Evolutionary conservation across 2,797 vertebrate genomes (phyloP).

Genomic region (Macropus fuliginosus): DNA sequence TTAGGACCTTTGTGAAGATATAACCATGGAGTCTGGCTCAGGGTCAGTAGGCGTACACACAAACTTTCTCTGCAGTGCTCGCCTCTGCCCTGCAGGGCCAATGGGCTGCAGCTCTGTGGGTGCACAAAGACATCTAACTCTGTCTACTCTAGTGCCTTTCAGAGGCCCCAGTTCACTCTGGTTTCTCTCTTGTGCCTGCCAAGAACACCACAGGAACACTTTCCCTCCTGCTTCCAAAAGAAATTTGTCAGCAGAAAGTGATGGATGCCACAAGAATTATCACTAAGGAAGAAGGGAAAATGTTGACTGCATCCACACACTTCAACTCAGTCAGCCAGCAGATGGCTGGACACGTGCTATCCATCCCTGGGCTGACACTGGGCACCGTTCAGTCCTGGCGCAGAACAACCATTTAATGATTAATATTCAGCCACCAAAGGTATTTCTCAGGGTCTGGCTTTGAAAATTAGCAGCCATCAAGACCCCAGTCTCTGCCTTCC

Average conservation of each 20-base stretch:
- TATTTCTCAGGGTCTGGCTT: constrained; percentile 56
- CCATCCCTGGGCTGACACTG: constrained; percentile 52
- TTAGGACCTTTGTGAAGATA: constrained; percentile 17
- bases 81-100: background rate
- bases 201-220: background rate
- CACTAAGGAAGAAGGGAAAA: constrained; percentile 34
- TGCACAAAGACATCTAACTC: constrained; percentile 37
- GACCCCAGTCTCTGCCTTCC: constrained; percentile 34
- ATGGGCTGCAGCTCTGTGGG: background rate
- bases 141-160: constrained; percentile 15
- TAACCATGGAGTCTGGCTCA: background rate
- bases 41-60: constrained; percentile 1
- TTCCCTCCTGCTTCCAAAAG: constrained; percentile 32
- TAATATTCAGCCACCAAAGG: constrained; percentile 61
- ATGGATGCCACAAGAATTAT: constrained; percentile 43
- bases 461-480: constrained; percentile 31
- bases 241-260: constrained; percentile 9
- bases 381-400: constrained; percentile 50
- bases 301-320: constrained; percentile 31
- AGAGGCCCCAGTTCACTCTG: background rate
- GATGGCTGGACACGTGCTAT: constrained; percentile 62
- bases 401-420: constrained; percentile 59
- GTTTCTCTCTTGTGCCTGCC: background rate
- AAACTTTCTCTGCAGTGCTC: constrained; percentile 31
- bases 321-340: constrained; percentile 52